Evolutionary conservation across 2,113 vertebrate species (phyloP), one percentile per base, ranked within the genome.

Genomic region (Cacatua alba): DNA sequence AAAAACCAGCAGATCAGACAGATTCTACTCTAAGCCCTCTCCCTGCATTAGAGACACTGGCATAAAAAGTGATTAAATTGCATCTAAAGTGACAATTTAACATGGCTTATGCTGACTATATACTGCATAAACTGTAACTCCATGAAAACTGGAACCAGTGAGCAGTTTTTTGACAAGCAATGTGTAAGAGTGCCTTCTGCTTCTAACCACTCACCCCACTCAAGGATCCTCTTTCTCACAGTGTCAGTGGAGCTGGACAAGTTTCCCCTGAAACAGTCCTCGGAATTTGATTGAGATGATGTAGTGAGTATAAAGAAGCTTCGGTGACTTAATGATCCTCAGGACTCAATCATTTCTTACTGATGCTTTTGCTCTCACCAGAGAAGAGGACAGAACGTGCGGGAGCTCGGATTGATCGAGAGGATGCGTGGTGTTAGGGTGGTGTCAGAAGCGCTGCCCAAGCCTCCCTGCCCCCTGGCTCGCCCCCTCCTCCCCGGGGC

Each of bases 331-430:
- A 11, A 37, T 19, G 13, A 11, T n/a, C 41, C 63, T 65, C 11
- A 2, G 72, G 24, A 7, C 35, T 57, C 43, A 10, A 3, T 3
- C 20, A 41, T 15, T 33, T 17, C 64, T 37, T 4, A 9, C 26
- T 0, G n/a, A 2, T 2, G 31, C 3, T 69, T 52, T 41, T 6
- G 69, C 62, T 74, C 46, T 64, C 74, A 8, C 46, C 0, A 2
- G 4, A 9, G 52, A 26, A 35, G 33, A 51, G 44, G 21, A 53
- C 10, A 7, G 26, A 76, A 13, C 2, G 0, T 11, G 31, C 1
- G 6, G 55, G 43, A 57, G 21, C 51, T n/a, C 8, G 17, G 63
- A 41, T 25, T 13, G 44, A n/a, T 1, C 29, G 15, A 37, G 33
- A 17, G 10, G 13, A 25, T 3, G 29, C 10, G 12, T 11, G 68